Percentiles rank a stretch among this genome's conserved stretches.
phyloP scores from a whole-genome alignment of 2,888 invertebrate species.

The Drosophila atripex region DNA sequence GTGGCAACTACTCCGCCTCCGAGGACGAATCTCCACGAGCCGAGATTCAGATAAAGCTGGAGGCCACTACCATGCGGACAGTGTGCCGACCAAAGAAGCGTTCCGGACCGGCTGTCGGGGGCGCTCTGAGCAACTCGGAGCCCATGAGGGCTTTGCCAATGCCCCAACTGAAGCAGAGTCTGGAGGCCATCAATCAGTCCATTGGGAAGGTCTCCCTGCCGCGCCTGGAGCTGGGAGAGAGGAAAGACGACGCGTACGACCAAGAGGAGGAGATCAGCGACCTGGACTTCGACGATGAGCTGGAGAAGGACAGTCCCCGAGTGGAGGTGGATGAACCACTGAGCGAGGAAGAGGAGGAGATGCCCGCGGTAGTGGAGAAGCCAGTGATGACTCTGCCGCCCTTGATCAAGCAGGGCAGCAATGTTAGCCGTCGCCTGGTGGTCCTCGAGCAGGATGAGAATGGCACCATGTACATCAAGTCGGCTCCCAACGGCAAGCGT shows the following conservation, averaged over 20 bases:
- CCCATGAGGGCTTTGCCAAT: slow-evolving; percentile 45
- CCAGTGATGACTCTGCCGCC: slow-evolving; percentile 14
- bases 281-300: slow-evolving; percentile 21
- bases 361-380: neutral
- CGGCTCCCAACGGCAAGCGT: slow-evolving; percentile 39
- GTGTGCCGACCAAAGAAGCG: slow-evolving; percentile 55
- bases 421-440: slow-evolving; percentile 50
- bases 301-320: neutral
- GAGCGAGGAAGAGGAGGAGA: slow-evolving; percentile 13
- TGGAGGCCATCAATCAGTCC: slow-evolving; percentile 45
- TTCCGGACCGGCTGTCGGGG: slow-evolving; percentile 15
- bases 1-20: slow-evolving; percentile 22
- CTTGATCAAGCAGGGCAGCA: slow-evolving; percentile 15
- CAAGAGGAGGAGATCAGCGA: slow-evolving; percentile 34
- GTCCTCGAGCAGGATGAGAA: slow-evolving; percentile 58
- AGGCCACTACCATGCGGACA: slow-evolving; percentile 53
- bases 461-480: slow-evolving; percentile 65
- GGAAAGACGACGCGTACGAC: slow-evolving; percentile 12
- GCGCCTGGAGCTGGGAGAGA: slow-evolving; percentile 18
- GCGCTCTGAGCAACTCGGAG: slow-evolving; percentile 33
- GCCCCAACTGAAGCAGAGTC: slow-evolving; percentile 50
- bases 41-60: slow-evolving; percentile 60
- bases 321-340: neutral
- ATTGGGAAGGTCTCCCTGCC: slow-evolving; percentile 32
- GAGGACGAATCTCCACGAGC: slow-evolving; percentile 45